Evolutionary conservation across 2,797 vertebrate species (phyloP).

Genomic region (Pyrocephalus nanus): DNA sequence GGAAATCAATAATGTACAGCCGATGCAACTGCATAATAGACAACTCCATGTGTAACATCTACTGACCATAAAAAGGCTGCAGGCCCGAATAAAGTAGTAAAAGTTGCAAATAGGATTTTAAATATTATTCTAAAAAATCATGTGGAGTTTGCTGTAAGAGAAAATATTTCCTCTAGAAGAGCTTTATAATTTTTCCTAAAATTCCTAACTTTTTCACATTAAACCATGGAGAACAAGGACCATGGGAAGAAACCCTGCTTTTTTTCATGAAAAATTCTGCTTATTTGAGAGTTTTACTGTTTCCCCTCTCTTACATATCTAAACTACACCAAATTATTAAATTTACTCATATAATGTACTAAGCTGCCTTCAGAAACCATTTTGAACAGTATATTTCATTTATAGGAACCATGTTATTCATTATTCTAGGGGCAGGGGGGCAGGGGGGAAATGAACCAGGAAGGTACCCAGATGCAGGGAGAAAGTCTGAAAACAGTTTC

Average conservation of each 20-base stretch:
- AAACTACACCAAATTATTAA: not conserved
- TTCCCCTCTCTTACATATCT: not conserved
- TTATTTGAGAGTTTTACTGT: not conserved
- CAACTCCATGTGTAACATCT: not conserved
- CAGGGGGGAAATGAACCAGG: not conserved
- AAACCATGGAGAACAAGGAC: not conserved
- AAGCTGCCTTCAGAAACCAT: not conserved
- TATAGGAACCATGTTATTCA: not conserved
- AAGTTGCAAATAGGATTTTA: not conserved
- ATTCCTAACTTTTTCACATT: not conserved
- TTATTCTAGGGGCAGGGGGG: not conserved
- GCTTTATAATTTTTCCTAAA: not conserved
- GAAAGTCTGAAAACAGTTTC: not conserved
- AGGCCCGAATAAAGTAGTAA: not conserved
- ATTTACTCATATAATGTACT: not conserved
- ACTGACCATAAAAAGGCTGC: not conserved
- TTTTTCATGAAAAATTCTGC: not conserved
- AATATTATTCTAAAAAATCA: not conserved
- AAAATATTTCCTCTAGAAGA: not conserved
- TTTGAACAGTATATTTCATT: not conserved
- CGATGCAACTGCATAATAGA: not conserved
- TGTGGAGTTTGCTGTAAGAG: not conserved
- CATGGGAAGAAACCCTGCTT: not conserved
- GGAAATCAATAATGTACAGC: not conserved
- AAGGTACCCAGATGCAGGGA: not conserved